These are phyloP conservation scores for Thaumetopoea pityocampa DNA, from an alignment of 1,140 invertebrate genomes.

Conservation along the genomic window DNA sequence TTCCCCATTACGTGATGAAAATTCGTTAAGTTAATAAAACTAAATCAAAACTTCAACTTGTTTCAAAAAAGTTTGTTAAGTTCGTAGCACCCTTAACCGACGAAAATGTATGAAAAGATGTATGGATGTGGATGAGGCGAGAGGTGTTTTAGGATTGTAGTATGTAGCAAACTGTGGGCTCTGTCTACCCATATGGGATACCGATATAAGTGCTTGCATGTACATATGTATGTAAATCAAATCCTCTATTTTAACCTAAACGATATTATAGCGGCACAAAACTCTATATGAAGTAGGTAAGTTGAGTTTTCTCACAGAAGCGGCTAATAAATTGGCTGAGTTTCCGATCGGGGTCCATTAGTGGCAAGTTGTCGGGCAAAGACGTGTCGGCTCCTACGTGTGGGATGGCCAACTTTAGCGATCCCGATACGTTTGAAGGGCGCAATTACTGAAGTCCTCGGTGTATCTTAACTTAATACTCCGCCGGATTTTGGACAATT, in stretches of 20 bases:
- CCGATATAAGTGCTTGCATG: too few species aligned
- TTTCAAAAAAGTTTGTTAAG: too few species aligned
- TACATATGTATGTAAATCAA: too few species aligned
- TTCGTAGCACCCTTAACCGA: too few species aligned
- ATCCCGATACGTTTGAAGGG: constrained; percentile 20
- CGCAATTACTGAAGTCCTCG: constrained; percentile 19
- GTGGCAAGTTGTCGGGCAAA: constrained; percentile 21
- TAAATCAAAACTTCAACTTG: too few species aligned
- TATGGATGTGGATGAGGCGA: too few species aligned
- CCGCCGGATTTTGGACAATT: constrained; percentile 4
- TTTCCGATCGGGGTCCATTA: constrained; percentile 35
- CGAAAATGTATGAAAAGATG: too few species aligned
- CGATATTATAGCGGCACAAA: constrained; percentile 20
- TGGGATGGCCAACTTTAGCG: constrained; percentile 21
- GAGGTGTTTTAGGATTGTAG: too few species aligned
- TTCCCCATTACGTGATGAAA: too few species aligned
- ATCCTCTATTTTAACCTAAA: constrained; percentile 24
- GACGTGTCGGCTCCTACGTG: constrained; percentile 25
- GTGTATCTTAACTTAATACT: constrained; percentile 9
- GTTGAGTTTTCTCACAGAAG: constrained; percentile 24
- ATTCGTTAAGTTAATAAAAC: too few species aligned
- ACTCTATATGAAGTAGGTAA: constrained; percentile 35
- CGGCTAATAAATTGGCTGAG: constrained; percentile 45
- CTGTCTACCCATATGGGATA: too few species aligned
- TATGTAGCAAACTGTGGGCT: too few species aligned